Evolutionary conservation across 2,888 invertebrate species (phyloP).

Genomic region (Drosophila borborema): DNA sequence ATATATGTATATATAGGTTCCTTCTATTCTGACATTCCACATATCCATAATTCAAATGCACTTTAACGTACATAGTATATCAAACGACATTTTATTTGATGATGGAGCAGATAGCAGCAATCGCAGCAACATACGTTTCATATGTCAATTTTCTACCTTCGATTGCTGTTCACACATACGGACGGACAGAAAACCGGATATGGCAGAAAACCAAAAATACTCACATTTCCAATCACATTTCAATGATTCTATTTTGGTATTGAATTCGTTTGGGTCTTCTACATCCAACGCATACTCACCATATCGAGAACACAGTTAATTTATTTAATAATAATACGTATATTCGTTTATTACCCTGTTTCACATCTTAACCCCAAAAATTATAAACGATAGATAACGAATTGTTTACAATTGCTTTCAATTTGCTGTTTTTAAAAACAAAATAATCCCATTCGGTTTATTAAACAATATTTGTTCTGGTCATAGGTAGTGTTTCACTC

Average conservation of each 20-base stretch:
- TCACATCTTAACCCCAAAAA: conserved; percentile 55
- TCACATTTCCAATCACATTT: not conserved
- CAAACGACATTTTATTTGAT: not conserved
- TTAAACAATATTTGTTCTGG: conserved; percentile 47
- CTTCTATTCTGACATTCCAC: not conserved
- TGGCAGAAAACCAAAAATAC: not conserved
- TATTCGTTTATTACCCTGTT: conserved; percentile 74
- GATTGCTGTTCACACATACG: not conserved
- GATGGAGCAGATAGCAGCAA: not conserved
- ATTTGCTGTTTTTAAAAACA: conserved; percentile 20
- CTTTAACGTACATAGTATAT: not conserved
- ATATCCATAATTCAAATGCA: not conserved
- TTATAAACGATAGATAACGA: conserved; percentile 41
- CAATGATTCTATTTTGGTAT: not conserved
- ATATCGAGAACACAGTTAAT: conserved; percentile 27
- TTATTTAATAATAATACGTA: conserved; percentile 61
- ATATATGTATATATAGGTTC: no score
- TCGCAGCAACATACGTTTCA: not conserved
- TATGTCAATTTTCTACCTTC: conserved; percentile 2
- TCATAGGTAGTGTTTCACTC: conserved; percentile 17
- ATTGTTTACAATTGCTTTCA: conserved; percentile 49
- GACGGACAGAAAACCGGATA: not conserved
- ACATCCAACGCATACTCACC: conserved; percentile 19
- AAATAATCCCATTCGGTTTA: conserved; percentile 39
- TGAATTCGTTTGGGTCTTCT: not conserved